Conservation (phyloP, 2,797 vertebrate genomes). For the Pipistrellus kuhlii region DNA sequence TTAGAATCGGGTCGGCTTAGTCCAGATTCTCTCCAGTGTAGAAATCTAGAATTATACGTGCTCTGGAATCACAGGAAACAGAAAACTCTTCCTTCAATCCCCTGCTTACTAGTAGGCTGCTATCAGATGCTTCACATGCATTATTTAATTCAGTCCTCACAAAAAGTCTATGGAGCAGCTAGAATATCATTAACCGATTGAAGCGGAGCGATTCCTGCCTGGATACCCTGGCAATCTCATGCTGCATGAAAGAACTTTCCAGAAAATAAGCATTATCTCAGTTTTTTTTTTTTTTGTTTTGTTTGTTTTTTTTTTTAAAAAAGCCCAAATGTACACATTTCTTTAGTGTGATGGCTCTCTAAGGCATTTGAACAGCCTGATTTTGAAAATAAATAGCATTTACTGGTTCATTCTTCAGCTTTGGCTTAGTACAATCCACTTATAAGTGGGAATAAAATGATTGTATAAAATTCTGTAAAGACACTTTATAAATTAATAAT, state of each 20-base stretch:
- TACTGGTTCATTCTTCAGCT: background rate
- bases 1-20: background rate
- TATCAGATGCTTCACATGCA: background rate
- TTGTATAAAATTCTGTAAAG: slow-evolving; percentile 28
- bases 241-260: slow-evolving; percentile 4
- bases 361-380: background rate
- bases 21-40: background rate
- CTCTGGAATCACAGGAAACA: background rate
- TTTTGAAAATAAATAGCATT: slow-evolving; percentile 31
- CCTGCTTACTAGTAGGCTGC: background rate
- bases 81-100: background rate
- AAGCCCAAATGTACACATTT: background rate
- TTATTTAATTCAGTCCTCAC: background rate
- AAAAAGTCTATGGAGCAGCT: background rate
- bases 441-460: slow-evolving; percentile 11
- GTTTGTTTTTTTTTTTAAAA: background rate
- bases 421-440: background rate
- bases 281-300: too few species aligned
- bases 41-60: background rate
- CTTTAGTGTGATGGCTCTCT: background rate
- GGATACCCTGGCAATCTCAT: background rate
- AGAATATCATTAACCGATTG: background rate
- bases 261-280: background rate
- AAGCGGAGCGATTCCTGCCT: background rate
- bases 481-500: background rate